Percentiles rank a stretch among this genome's conserved stretches.
Conservation (phyloP, 2,113 vertebrate species). For the Prolemur simus region DNA sequence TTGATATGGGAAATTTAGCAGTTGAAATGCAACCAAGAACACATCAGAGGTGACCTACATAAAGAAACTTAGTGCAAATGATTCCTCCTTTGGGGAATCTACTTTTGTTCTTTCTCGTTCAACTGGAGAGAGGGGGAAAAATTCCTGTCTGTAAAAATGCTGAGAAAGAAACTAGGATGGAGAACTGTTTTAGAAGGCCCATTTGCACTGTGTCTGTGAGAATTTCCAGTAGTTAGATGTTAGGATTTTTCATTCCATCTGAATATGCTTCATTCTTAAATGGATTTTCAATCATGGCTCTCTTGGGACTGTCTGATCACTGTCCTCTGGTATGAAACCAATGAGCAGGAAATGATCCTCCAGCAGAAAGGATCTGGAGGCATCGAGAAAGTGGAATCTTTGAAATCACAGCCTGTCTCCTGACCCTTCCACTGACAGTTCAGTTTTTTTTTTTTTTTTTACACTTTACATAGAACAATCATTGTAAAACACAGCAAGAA, state of each 20-base stretch:
- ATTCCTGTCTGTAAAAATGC: conserved; percentile 64
- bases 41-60: conserved; percentile 78
- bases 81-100: conserved; percentile 75
- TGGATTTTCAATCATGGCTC: not conserved
- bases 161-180: conserved; percentile 45
- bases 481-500: not conserved
- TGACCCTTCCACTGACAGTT: not conserved
- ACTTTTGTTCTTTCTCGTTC: conserved; percentile 70
- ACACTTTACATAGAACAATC: not conserved
- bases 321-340: not conserved
- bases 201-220: conserved; percentile 31
- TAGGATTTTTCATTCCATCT: not conserved
- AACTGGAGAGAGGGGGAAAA: conserved; percentile 25
- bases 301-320: not conserved
- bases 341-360: not conserved
- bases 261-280: not conserved
- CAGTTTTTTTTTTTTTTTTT: not conserved
- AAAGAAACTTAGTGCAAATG: conserved; percentile 69
- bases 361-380: not conserved
- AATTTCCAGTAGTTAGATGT: not conserved
- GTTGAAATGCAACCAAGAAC: conserved; percentile 69
- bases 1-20: conserved; percentile 65
- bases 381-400: not conserved
- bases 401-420: not conserved
- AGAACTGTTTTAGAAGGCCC: not conserved